Conservation (phyloP, 2,113 vertebrate genomes). For the Gallinago jamesoni region DNA sequence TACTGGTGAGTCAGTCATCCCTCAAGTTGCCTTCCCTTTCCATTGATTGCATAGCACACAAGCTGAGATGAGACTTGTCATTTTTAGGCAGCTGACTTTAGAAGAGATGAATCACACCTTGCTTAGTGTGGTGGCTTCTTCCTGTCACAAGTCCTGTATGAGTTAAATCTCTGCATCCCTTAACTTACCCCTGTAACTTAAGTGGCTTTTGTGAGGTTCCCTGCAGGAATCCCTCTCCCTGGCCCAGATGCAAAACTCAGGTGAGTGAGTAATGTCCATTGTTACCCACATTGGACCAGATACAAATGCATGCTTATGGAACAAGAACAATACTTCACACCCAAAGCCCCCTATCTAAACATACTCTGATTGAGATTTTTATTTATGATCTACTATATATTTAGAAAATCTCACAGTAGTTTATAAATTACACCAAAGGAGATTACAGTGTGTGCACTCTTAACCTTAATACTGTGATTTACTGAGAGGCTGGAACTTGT, state of each 20-base stretch:
- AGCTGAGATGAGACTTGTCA: background rate
- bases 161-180: background rate
- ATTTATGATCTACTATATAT: background rate
- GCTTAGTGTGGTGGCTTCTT: background rate
- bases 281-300: background rate
- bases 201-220: background rate
- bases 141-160: background rate
- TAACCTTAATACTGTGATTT: constrained; percentile 18
- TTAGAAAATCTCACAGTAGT: constrained; percentile 1
- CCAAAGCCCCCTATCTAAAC: background rate
- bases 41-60: background rate
- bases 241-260: background rate
- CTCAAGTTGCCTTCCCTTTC: background rate
- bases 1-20: background rate
- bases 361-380: background rate
- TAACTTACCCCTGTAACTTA: background rate
- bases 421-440: background rate
- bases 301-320: background rate
- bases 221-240: background rate
- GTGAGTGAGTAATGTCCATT: background rate
- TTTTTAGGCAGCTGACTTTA: constrained; percentile 23
- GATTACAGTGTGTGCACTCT: background rate
- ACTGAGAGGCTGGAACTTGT: constrained; percentile 1
- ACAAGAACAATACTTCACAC: background rate
- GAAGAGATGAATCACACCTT: constrained; percentile 14